A percentile compares a stretch with the other conserved stretches of the same genome.
These are phyloP conservation scores for Heterohyrax brucei DNA, from an alignment of 2,797 vertebrate species.

Conservation along the genomic window DNA sequence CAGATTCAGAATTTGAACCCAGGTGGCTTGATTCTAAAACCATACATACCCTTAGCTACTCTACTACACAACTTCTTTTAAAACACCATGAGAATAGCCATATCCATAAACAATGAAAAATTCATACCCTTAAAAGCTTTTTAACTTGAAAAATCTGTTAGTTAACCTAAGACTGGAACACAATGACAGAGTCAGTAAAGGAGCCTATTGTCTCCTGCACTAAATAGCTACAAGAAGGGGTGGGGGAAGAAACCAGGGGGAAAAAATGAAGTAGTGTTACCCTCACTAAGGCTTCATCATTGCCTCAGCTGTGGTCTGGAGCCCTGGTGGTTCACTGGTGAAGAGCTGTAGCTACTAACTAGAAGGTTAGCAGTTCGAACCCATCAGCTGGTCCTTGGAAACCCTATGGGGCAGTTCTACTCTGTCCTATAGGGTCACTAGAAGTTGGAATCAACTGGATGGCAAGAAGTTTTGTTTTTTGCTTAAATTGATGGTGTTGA, in stretches of 20 bases:
- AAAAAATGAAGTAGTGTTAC: background rate
- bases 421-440: too few species aligned
- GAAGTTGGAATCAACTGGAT: too few species aligned
- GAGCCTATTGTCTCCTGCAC: background rate
- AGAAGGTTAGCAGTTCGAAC: too few species aligned
- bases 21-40: background rate
- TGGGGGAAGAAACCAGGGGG: too few species aligned
- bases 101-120: conserved; percentile 27
- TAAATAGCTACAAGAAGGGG: background rate
- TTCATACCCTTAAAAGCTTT: background rate
- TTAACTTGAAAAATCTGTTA: background rate
- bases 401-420: too few species aligned
- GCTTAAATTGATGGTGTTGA: background rate
- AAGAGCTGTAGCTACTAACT: too few species aligned
- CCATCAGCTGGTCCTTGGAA: too few species aligned
- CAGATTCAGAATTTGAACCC: background rate
- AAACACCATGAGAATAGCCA: background rate
- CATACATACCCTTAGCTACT: background rate
- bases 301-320: background rate
- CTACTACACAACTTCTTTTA: background rate
- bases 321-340: too few species aligned
- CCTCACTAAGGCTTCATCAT: background rate
- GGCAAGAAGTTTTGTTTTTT: too few species aligned
- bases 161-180: background rate
- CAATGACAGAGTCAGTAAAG: background rate